These are phyloP conservation scores for Rhingia campestris DNA, from an alignment of 2,888 invertebrate species.

Conservation along the genomic window DNA sequence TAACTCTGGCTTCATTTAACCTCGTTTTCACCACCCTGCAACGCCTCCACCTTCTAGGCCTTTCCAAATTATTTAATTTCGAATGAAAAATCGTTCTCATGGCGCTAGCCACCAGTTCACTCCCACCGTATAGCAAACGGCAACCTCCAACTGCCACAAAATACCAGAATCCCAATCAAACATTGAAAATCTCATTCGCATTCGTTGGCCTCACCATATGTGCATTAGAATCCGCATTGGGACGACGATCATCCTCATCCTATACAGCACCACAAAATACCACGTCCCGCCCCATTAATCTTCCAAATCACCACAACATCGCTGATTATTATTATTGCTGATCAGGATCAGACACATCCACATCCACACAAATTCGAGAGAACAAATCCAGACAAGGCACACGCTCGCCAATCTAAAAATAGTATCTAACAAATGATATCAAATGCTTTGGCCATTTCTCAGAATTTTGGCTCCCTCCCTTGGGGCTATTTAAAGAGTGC, in stretches of 20 bases:
- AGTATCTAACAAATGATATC: constrained; percentile 70
- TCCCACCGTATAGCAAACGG: neutral
- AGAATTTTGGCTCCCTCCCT: constrained; percentile 54
- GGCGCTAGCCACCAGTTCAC: neutral
- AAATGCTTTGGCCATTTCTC: constrained; percentile 68
- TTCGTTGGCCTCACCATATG: neutral
- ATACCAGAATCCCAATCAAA: constrained; percentile 33
- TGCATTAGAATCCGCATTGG: neutral
- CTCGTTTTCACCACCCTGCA: no score
- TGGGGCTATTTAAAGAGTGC: constrained; percentile 62
- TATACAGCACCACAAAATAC: constrained; percentile 1
- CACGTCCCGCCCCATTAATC: constrained; percentile 38
- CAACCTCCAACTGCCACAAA: neutral
- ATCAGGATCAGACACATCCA: constrained; percentile 35
- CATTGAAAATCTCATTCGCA: constrained; percentile 10
- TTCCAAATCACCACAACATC: constrained; percentile 24
- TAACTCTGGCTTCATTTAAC: no score
- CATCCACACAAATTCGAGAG: constrained; percentile 10
- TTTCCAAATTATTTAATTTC: no score
- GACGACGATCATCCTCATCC: constrained; percentile 20
- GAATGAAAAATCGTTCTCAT: no score
- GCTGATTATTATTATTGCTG: constrained; percentile 53
- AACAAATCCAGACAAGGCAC: constrained; percentile 40
- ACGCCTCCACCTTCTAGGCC: no score
- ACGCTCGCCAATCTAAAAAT: constrained; percentile 63